phyloP scores from a whole-genome alignment of 2,797 vertebrate species.

The Xyrichtys novacula region DNA sequence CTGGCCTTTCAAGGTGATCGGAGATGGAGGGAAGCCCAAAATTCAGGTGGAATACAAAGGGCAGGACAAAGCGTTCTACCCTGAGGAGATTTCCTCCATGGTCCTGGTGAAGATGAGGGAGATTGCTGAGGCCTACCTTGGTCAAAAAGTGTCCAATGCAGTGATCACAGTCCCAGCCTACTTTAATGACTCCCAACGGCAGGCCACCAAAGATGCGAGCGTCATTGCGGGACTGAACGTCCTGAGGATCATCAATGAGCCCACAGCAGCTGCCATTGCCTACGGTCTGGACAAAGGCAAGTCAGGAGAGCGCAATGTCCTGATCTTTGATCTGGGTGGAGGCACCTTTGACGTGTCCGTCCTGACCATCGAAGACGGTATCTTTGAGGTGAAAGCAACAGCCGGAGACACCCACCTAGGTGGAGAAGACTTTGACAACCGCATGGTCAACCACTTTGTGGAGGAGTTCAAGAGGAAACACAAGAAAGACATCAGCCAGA shows the following conservation, averaged over 20 bases:
- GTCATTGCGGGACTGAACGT: conserved; percentile 63
- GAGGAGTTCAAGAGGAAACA: conserved; percentile 72
- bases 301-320: conserved; percentile 50
- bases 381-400: conserved; percentile 72
- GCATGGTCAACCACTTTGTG: conserved; percentile 66
- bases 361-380: conserved; percentile 67
- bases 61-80: conserved; percentile 64
- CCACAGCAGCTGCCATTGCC: conserved; percentile 69
- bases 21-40: conserved; percentile 67
- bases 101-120: conserved; percentile 75
- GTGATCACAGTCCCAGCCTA: conserved; percentile 72
- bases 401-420: conserved; percentile 75
- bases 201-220: conserved; percentile 66
- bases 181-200: conserved; percentile 70
- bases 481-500: conserved; percentile 68
- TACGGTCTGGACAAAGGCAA: conserved; percentile 65
- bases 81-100: conserved; percentile 76
- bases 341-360: conserved; percentile 72
- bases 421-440: conserved; percentile 73
- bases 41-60: conserved; percentile 70
- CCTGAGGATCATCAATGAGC: conserved; percentile 75
- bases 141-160: conserved; percentile 63
- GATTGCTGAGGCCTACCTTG: conserved; percentile 72
- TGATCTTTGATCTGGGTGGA: conserved; percentile 71
- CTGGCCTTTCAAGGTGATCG: conserved; percentile 74